Evolutionary conservation across 2,113 vertebrate genomes (phyloP), one percentile per base, ranked within the genome.

Genomic region (Prietella phreatophila): DNA sequence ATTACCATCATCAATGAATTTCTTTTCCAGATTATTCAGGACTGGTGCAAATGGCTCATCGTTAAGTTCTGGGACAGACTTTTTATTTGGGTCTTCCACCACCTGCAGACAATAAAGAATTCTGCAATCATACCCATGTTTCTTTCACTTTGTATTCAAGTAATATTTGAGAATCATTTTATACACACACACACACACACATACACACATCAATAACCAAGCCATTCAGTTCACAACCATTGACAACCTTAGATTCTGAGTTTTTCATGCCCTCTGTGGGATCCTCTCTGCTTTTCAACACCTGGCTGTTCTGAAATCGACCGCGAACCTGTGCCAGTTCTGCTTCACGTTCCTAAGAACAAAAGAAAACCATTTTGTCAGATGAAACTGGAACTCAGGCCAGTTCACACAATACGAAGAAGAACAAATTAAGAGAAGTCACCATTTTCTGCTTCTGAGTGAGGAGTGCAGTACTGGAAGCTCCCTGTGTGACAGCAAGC

Each of bases 391-490:
- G 15, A 42, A 20, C 10, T 2, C 8, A n/a, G 17, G 60, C 5
- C 10, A 73, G 4, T 65, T 71, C 13, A 76, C 20, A 36, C 10
- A 50, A 39, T 19, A 61, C 13, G 8, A 20, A 80, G 17, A 5
- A 3, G 22, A 39, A 27, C 78, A 79, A 15, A 58, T 11, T 11
- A 47, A 33, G 1, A 82, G 25, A 8, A 20, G 89, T 6, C 90
- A 98, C 98, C 97, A 97, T 94, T 89, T 97, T 98, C 92, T 97
- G 96, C 75, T 96, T 97, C 61, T 97, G 96, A 0, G 95, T 91
- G 89, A 97, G 91, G 84, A 96, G 96, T 53, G 97, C 94, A 15
- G 96, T 96, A 85, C 95, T 93, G 2, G 97, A 97, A 69, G 93
- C 91, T 76, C 93, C 83, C 86, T 96, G 97, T 60, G 93, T 95